phyloP scores from a whole-genome alignment of 2,113 vertebrate genomes.

The Entelurus aequoreus region DNA sequence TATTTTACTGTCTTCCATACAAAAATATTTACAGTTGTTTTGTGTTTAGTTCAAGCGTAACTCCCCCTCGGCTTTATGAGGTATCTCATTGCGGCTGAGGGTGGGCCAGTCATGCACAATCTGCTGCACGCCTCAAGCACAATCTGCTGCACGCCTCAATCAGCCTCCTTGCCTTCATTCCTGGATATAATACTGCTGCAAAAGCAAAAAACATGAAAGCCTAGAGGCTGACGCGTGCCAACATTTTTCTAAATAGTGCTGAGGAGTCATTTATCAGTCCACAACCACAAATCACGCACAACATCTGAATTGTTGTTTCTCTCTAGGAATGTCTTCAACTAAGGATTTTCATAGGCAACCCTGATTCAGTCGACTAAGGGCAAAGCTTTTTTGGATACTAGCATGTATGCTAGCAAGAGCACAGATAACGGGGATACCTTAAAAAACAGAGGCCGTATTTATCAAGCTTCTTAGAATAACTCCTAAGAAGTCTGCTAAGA shows the following conservation, averaged over 20 bases:
- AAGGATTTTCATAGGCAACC: too few species aligned
- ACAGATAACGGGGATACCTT: too few species aligned
- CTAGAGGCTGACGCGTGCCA: slow-evolving; percentile 16
- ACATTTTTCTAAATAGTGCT: neutral
- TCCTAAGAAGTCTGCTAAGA: too few species aligned
- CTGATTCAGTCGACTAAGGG: too few species aligned
- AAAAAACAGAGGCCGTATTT: too few species aligned
- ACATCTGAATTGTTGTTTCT: slow-evolving; percentile 11
- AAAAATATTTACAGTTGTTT: too few species aligned
- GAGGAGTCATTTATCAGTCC: slow-evolving; percentile 24
- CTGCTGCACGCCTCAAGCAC: slow-evolving; percentile 9
- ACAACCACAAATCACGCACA: slow-evolving; percentile 13
- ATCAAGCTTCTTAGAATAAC: too few species aligned
- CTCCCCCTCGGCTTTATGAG: slow-evolving; percentile 3
- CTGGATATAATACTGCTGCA: slow-evolving; percentile 19
- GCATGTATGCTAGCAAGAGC: too few species aligned
- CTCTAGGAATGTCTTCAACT: neutral
- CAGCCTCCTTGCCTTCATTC: neutral
- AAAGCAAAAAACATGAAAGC: slow-evolving; percentile 13
- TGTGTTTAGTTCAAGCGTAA: too few species aligned
- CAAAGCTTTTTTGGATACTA: too few species aligned
- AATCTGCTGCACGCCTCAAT: slow-evolving; percentile 16
- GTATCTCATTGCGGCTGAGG: slow-evolving; percentile 31
- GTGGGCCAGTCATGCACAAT: slow-evolving; percentile 29
- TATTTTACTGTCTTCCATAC: too few species aligned